These are phyloP conservation scores for Petrocephalus schoutedeni DNA, from an alignment of 2,797 vertebrate species.

Conservation along the genomic window DNA sequence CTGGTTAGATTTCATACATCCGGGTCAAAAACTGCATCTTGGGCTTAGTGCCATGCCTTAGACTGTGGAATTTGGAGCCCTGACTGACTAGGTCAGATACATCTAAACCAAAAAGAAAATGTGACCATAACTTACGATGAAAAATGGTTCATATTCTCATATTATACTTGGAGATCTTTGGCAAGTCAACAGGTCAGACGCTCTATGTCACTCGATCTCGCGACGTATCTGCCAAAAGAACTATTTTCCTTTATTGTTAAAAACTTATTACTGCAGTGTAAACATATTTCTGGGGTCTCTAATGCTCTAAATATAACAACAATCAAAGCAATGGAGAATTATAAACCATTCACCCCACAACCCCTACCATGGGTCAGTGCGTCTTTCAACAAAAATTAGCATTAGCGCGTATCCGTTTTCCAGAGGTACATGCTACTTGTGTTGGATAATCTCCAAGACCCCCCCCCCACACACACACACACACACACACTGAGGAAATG, in stretches of 20 bases:
- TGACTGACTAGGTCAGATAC: not conserved
- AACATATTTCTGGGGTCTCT: not conserved
- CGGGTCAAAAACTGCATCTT: slow-evolving; percentile 46
- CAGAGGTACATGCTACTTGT: not conserved
- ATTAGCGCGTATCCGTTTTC: not conserved
- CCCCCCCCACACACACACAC: not conserved
- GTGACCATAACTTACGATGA: not conserved
- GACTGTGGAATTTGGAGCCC: slow-evolving; percentile 2
- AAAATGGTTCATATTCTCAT: not conserved
- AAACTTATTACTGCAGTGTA: not conserved
- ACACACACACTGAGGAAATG: not conserved
- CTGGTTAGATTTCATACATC: slow-evolving; percentile 36
- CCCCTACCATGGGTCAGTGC: not conserved
- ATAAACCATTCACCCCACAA: not conserved
- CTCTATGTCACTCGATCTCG: not conserved
- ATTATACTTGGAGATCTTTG: not conserved
- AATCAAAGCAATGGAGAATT: not conserved
- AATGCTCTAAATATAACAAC: not conserved
- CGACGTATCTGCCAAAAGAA: not conserved
- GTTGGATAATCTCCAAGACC: slow-evolving; percentile 8
- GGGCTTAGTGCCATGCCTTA: slow-evolving; percentile 23
- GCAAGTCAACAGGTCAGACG: not conserved
- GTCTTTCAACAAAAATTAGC: not conserved
- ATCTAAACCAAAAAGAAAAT: slow-evolving; percentile 7
- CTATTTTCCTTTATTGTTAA: not conserved